Percentiles rank a stretch among this genome's conserved stretches.
Conservation (phyloP, 2,113 vertebrate species). For the Lepus europaeus region DNA sequence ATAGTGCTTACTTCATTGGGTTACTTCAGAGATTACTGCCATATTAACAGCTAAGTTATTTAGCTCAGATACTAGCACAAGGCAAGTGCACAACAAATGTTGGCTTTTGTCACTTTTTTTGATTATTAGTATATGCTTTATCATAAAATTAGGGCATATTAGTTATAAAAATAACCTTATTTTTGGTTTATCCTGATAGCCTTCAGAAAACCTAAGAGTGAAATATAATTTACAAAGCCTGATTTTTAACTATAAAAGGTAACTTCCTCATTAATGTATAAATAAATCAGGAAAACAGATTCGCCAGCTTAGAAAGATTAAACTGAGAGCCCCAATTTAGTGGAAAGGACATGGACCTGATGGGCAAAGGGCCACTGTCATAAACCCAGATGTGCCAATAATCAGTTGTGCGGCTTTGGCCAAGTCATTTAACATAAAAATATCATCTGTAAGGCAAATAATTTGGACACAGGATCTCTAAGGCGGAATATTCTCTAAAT, state of each 20-base stretch:
- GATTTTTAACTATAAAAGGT: constrained; percentile 10
- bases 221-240: background rate
- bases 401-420: background rate
- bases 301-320: background rate
- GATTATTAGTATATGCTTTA: constrained; percentile 21
- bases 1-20: background rate
- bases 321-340: background rate
- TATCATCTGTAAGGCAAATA: background rate
- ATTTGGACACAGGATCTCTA: constrained; percentile 44
- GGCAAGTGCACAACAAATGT: background rate
- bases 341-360: background rate
- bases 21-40: background rate
- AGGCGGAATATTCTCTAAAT: constrained; percentile 18
- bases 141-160: background rate
- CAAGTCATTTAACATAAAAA: background rate
- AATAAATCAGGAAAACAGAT: background rate
- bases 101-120: background rate
- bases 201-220: constrained; percentile 8
- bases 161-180: background rate
- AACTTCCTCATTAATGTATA: constrained; percentile 45
- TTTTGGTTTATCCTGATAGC: constrained; percentile 7
- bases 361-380: background rate
- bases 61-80: background rate
- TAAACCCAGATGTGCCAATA: background rate
- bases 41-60: background rate